phyloP scores from a whole-genome alignment of 2,888 invertebrate genomes.

The Norana najaformis region DNA sequence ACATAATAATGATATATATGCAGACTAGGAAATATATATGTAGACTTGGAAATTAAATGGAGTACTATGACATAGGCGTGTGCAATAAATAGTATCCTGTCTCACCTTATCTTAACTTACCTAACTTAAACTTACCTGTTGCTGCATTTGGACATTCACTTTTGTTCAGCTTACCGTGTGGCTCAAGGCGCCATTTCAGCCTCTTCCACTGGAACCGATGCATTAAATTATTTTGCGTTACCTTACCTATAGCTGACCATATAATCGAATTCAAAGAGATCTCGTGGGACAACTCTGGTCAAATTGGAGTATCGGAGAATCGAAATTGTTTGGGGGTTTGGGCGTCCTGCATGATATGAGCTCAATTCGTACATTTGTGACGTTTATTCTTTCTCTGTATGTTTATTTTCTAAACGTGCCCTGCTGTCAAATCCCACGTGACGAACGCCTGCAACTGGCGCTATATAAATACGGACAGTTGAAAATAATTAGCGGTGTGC shows the following conservation, averaged over 20 bases:
- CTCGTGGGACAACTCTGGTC: background rate
- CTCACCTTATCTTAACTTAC: background rate
- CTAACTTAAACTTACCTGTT: background rate
- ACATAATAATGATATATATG: too few relatives aligned
- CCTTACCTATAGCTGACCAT: too few relatives aligned
- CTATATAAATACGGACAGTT: conserved; percentile 19
- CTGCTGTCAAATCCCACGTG: background rate
- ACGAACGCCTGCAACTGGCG: background rate
- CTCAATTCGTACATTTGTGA: background rate
- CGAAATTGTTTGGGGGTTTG: background rate
- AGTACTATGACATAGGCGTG: too few relatives aligned
- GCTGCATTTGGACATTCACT: background rate
- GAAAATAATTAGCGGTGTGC: conserved; percentile 17
- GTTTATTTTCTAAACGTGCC: conserved; percentile 4
- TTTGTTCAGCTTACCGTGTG: background rate
- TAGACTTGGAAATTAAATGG: too few relatives aligned
- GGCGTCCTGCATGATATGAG: background rate
- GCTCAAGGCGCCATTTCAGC: background rate
- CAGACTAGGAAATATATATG: too few relatives aligned
- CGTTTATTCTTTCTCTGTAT: background rate
- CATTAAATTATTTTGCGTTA: background rate
- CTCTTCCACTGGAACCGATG: background rate
- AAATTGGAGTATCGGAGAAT: too few relatives aligned
- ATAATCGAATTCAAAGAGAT: background rate
- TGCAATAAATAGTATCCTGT: background rate